Percentiles rank a stretch among this genome's conserved stretches.
These are phyloP conservation scores for Troglohyphantes excavatus DNA, from an alignment of 2,888 invertebrate species.

Conservation along the genomic window DNA sequence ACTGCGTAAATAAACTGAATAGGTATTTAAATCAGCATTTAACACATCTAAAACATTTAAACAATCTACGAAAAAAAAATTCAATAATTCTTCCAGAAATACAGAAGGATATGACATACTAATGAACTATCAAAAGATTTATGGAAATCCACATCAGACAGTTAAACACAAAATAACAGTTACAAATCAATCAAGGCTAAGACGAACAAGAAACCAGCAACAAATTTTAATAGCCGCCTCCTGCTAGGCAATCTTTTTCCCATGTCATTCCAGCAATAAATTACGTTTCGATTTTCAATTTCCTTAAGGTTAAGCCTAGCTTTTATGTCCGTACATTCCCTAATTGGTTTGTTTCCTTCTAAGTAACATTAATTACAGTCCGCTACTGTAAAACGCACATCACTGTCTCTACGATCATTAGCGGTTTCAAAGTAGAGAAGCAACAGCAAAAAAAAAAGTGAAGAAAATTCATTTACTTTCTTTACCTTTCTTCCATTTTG, in stretches of 20 bases:
- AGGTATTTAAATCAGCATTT: no score
- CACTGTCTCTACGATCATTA: conserved; percentile 61
- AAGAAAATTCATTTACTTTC: conserved; percentile 62
- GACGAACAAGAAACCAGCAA: background rate
- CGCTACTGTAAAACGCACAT: conserved; percentile 35
- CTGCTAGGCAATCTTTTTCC: background rate
- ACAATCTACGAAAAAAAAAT: no score
- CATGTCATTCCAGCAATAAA: conserved; percentile 43
- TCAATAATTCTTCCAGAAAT: no score
- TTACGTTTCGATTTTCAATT: conserved; percentile 62
- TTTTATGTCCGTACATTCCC: conserved; percentile 26
- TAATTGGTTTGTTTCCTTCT: conserved; percentile 61
- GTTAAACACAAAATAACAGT: background rate
- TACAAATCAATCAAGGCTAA: background rate
- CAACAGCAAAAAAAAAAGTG: conserved; percentile 14
- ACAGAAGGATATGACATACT: no score
- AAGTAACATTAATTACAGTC: conserved; percentile 61
- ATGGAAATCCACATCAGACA: background rate
- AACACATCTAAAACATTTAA: no score
- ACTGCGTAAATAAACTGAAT: no score
- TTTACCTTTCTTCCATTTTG: conserved; percentile 25
- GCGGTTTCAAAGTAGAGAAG: conserved; percentile 45
- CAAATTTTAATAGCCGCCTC: background rate
- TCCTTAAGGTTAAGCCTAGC: conserved; percentile 43
- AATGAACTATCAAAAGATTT: no score